Base-by-base conservation (phyloP, 2,113 vertebrate species). In the Zeus faber region DNA sequence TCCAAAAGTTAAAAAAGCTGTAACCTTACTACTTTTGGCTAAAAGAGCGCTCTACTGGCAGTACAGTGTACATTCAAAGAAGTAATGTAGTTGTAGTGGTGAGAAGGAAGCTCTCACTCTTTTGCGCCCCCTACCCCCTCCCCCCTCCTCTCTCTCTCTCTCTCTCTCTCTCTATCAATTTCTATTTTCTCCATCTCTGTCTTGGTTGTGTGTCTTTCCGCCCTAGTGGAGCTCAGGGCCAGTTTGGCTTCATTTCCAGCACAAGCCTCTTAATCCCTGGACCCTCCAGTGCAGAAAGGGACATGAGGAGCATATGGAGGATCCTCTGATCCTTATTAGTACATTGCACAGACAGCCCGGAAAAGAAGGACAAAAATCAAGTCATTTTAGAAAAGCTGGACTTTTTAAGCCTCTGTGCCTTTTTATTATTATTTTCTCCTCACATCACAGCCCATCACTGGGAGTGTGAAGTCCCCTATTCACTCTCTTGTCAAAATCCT, bases 241-340 rank as follows among this genome's bases (percentile, higher is more conserved):
- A 79, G 67, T 64, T 72, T 77, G 75, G 73, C 80, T 82, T 83
- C 70, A 80, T 84, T 81, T 82, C 59, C 69, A 74, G 62, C 64
- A 67, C 61, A 70, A 75, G 70, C 69, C 35, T 71, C 74, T 73
- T 85, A 83, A 84, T 88, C 84, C 80, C 72, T 54, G 74, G 56
- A 80, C 66, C 56, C 70, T 82, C 59, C 63, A 66, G 74, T 72
- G 74, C 78, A 86, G 80, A 87, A 80, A 86, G 40, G 65, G 70
- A 71, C 80, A 73, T 54, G 62, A 73, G 63, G 68, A 71, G 72
- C 70, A 69, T 65, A 77, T 79, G 69, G 71, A 59, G 43, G n/a
- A 54, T 24, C 31, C n/a, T 67, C 60, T 82, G 76, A 84, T 82
- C 76, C 70, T 78, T 85, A 74, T 83, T 77, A 85, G 76, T 65